phyloP scores from a whole-genome alignment of 2,888 invertebrate genomes.

The Criorhina ranunculi region DNA sequence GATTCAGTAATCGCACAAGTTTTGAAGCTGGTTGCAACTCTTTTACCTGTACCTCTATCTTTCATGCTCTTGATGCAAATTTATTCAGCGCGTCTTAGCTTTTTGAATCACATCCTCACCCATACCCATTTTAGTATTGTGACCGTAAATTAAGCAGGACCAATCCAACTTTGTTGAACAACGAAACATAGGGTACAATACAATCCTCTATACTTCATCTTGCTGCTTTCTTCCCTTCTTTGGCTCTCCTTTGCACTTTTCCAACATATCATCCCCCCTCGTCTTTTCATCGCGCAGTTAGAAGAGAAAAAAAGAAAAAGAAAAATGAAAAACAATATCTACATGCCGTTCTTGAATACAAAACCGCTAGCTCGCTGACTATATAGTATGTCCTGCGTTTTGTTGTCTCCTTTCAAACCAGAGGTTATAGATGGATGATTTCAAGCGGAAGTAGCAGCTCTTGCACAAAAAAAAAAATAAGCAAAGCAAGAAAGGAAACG shows the following conservation, averaged over 20 bases:
- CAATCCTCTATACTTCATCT: no score
- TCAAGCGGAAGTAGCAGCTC: slow-evolving; percentile 62
- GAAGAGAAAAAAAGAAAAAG: slow-evolving; percentile 17
- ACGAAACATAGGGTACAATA: no score
- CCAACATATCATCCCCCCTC: slow-evolving; percentile 13
- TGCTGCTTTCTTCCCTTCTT: slow-evolving; percentile 7
- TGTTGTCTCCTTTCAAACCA: slow-evolving; percentile 35
- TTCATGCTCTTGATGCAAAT: no score
- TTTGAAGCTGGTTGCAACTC: no score
- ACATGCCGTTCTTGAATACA: slow-evolving; percentile 15
- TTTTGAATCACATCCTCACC: no score
- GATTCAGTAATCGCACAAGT: no score
- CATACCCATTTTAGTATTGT: no score
- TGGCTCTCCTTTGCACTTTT: slow-evolving; percentile 31
- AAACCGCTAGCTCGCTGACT: slow-evolving; percentile 42
- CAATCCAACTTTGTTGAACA: no score
- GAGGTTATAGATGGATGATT: slow-evolving; percentile 64
- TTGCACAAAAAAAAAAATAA: slow-evolving; percentile 17
- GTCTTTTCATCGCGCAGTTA: slow-evolving; percentile 19
- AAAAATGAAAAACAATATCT: slow-evolving; percentile 22
- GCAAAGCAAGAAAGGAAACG: neutral
- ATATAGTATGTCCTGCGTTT: slow-evolving; percentile 53
- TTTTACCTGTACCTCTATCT: no score
- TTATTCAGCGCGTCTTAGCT: no score
- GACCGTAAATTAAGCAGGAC: no score